phyloP scores from a whole-genome alignment of 1,140 invertebrate genomes.

The Mercenaria mercenaria region DNA sequence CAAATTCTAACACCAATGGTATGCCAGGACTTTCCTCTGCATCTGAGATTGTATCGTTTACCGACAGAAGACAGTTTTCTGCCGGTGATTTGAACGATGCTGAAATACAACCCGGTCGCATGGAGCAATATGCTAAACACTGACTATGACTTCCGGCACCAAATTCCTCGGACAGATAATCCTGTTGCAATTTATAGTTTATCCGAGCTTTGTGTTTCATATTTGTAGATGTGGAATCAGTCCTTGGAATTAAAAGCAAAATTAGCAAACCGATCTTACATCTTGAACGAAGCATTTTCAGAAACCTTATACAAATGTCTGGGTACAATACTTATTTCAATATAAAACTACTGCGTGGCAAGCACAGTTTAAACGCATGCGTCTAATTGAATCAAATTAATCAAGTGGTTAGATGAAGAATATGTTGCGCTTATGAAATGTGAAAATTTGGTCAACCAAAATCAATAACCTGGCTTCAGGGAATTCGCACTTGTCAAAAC shows the following conservation, averaged over 20 bases:
- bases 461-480: too few species aligned
- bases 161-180: not conserved
- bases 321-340: too few species aligned
- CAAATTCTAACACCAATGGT: not conserved
- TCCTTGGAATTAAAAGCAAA: not conserved
- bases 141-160: not conserved
- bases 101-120: not conserved
- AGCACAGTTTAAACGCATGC: too few species aligned
- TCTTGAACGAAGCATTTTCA: too few species aligned
- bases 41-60: not conserved
- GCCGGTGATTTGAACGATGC: not conserved
- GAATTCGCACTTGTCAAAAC: too few species aligned
- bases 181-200: not conserved
- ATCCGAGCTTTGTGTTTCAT: not conserved
- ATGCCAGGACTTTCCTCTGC: not conserved
- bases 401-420: too few species aligned
- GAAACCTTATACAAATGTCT: too few species aligned
- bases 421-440: too few species aligned
- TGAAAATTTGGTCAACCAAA: too few species aligned
- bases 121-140: not conserved
- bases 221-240: not conserved
- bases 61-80: not conserved
- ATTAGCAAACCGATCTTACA: too few species aligned
- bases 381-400: too few species aligned
- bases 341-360: too few species aligned